Base-by-base conservation (phyloP, 2,797 vertebrate genomes). In the Aplochiton taeniatus region DNA sequence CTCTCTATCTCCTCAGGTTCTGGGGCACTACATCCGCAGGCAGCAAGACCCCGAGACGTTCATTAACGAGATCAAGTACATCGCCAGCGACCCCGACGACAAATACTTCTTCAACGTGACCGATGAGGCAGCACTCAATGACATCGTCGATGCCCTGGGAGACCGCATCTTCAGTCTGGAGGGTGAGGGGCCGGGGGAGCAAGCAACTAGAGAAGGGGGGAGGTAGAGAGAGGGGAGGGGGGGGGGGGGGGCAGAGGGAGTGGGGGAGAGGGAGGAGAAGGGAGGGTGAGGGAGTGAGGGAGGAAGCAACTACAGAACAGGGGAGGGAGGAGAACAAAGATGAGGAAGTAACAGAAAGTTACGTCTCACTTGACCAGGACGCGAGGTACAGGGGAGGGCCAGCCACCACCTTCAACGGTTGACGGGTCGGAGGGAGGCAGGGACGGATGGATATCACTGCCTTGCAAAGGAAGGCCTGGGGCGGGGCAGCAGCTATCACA, bases 91-190 rank as follows among this genome's bases (percentile, higher is more conserved):
- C 73, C 97, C 96, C 0, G 95, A 97, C 0, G 96, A 98, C 63
- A 95, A 95, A 50, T 97, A 90, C 70, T 98, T 98, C 81, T 99
- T 99, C 86, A 99, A 98, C 0, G 97, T 98, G 71, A 97, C 93
- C 0, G 96, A 98, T 0, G 97, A 99, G 83, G 95, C 96, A 0
- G 96, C 96, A 0, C 91, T 99, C 19, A 98, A 94, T 0, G 96
- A 98, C 84, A 99, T 99, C 0, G 97, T 98, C 67, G 96, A 98
- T 0, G 96, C 97, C 0, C 80, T 99, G 59, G 97, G 96, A 1
- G 95, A 98, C 83, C 89, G 95, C 0, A 98, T 98, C 81, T 99
- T 98, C 86, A 95, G 94, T 63, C 91, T 98, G 52, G 97, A 98
- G 91, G 97, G 96, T 98, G 78, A 72, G 77, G 62, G 43, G 20